phyloP scores from a whole-genome alignment of 2,797 vertebrate species.

The Macroramphosus scolopax region DNA sequence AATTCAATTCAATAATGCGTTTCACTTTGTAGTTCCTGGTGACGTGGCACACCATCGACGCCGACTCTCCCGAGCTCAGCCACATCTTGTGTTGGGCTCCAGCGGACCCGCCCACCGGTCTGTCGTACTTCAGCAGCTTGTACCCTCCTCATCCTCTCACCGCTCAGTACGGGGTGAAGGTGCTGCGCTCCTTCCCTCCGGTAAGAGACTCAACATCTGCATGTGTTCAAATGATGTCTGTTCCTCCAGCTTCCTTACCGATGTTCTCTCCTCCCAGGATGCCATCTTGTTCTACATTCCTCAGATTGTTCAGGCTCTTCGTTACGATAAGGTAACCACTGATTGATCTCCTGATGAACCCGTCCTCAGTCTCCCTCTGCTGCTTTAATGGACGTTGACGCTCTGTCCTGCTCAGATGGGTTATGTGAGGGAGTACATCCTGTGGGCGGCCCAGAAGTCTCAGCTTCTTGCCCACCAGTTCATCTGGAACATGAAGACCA shows the following conservation, averaged over 20 bases:
- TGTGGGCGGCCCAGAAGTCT: slow-evolving; percentile 95
- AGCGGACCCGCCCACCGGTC: slow-evolving; percentile 91
- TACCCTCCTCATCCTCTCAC: slow-evolving; percentile 96
- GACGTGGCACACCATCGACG: slow-evolving; percentile 97
- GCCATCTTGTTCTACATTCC: slow-evolving; percentile 99
- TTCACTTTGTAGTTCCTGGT: slow-evolving; percentile 86
- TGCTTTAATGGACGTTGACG: background rate
- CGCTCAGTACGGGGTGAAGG: slow-evolving; percentile 95
- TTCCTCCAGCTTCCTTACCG: too few species aligned
- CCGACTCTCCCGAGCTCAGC: slow-evolving; percentile 94
- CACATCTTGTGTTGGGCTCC: slow-evolving; percentile 95
- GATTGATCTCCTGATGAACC: background rate
- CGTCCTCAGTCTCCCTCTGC: too few species aligned
- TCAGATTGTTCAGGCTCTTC: slow-evolving; percentile 95
- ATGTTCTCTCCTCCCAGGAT: slow-evolving; percentile 75
- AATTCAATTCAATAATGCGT: too few species aligned
- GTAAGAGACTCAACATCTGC: slow-evolving; percentile 75
- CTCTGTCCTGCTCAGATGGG: slow-evolving; percentile 84
- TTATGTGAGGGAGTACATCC: slow-evolving; percentile 94
- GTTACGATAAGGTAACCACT: slow-evolving; percentile 91
- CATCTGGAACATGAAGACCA: slow-evolving; percentile 99
- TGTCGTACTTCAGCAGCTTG: slow-evolving; percentile 98
- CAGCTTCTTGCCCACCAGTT: slow-evolving; percentile 97
- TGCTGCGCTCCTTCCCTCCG: slow-evolving; percentile 93
- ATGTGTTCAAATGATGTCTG: too few species aligned